Conservation (phyloP, 2,113 vertebrate genomes). For the Paradoxurus hermaphroditus region DNA sequence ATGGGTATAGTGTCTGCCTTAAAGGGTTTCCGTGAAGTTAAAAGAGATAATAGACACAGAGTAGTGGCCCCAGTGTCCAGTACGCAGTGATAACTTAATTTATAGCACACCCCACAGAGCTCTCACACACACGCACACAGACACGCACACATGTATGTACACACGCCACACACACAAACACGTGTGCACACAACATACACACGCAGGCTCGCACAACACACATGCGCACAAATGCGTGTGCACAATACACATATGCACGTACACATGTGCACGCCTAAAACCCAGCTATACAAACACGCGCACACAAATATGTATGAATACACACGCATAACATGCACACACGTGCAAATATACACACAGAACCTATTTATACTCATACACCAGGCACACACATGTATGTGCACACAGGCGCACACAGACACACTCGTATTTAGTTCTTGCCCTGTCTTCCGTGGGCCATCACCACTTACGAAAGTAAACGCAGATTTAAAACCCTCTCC, state of each 20-base stretch:
- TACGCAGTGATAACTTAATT: not conserved
- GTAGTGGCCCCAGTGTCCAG: not conserved
- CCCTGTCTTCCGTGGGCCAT: not conserved
- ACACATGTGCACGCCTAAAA: too few relatives aligned
- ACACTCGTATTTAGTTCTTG: not conserved
- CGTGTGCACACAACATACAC: too few relatives aligned
- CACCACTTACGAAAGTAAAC: not conserved
- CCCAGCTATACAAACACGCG: too few relatives aligned
- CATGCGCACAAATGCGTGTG: fast-evolving
- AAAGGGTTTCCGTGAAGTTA: not conserved
- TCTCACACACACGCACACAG: fast-evolving
- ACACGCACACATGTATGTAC: fast-evolving
- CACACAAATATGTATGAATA: not conserved
- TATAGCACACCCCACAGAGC: not conserved
- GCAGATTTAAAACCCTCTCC: not conserved
- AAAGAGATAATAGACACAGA: fast-evolving
- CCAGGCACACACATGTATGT: fast-evolving
- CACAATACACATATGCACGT: not conserved
- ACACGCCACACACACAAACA: not conserved
- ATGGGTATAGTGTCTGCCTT: fast-evolving
- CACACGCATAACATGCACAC: not conserved
- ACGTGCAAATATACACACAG: fast-evolving
- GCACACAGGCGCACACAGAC: fast-evolving
- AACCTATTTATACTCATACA: not conserved
- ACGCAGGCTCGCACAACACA: not conserved